Evolutionary conservation across 2,113 vertebrate genomes (phyloP), one percentile per base, ranked within the genome.

Genomic region (Odontesthes bonariensis): DNA sequence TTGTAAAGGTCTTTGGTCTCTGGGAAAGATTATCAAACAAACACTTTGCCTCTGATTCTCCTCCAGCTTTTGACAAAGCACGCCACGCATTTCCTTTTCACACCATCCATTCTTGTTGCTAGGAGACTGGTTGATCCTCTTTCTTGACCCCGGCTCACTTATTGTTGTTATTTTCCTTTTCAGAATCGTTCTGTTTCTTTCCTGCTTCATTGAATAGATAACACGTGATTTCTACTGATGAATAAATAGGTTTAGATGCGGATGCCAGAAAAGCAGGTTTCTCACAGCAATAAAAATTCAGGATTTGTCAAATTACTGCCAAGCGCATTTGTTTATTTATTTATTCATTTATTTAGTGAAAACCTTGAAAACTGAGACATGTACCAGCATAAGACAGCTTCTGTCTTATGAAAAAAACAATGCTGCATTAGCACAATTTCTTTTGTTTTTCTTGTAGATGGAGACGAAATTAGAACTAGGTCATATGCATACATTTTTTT

Each of bases 21-120:
- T 66, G 68, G 17, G 69, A 40, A 54, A 77, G 58, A 74, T 82
- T 72, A 82, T 75, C 5, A 42, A 61, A 83, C 77, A 84, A 79
- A 88, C 75, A 81, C 83, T 69, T 72, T 66, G 73, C 69, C 83
- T 78, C 73, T 49, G 53, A 78, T 40, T 82, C 80, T 88, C 78
- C 72, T 84, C 65, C 6, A 68, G 81, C 79, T 67, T 58, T 82
- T 82, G 84, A 88, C 82, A 71, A 81, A 75, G 78, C 80, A 70
- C 81, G 74, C 78, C 72, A 44, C 85, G 67, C 83, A 79, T 87
- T 86, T 84, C 56, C 81, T 77, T 81, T 86, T 84, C 63, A 69
- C 79, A 75, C 69, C 46, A 75, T 88, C 84, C 75, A 16, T 84
- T 79, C 78, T 78, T 78, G 90, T 93, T 92, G 89, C 92, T 89